These are phyloP conservation scores for Mixornis gularis DNA, from an alignment of 2,113 vertebrate species.

Conservation along the genomic window DNA sequence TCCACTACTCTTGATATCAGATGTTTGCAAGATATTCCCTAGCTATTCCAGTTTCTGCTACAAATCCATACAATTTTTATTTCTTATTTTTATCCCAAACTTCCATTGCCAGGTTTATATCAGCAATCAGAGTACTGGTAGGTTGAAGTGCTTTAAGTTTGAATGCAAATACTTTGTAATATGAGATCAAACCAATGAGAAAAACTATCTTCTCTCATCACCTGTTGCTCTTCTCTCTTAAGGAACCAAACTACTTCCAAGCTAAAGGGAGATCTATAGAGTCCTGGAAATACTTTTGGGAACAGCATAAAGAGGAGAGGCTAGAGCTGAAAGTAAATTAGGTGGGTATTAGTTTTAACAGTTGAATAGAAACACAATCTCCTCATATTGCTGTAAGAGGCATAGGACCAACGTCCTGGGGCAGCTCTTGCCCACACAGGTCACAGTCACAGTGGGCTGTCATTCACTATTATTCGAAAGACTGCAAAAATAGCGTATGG, in stretches of 20 bases:
- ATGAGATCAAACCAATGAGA: neutral
- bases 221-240: neutral
- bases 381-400: neutral
- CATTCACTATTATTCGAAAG: neutral
- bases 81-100: neutral
- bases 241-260: neutral
- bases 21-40: neutral
- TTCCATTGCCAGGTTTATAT: neutral
- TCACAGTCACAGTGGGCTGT: neutral
- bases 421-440: neutral
- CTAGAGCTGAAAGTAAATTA: neutral
- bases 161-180: neutral
- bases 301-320: neutral
- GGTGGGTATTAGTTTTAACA: neutral
- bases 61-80: neutral
- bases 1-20: neutral
- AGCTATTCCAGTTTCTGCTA: neutral
- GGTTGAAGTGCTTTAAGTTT: neutral
- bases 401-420: neutral
- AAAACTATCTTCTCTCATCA: neutral
- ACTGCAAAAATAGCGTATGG: neutral
- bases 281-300: neutral
- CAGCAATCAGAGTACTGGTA: neutral
- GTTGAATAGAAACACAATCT: neutral
- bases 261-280: neutral